Conservation (phyloP, 2,797 vertebrate species). For the Enteromius paludinosus region DNA sequence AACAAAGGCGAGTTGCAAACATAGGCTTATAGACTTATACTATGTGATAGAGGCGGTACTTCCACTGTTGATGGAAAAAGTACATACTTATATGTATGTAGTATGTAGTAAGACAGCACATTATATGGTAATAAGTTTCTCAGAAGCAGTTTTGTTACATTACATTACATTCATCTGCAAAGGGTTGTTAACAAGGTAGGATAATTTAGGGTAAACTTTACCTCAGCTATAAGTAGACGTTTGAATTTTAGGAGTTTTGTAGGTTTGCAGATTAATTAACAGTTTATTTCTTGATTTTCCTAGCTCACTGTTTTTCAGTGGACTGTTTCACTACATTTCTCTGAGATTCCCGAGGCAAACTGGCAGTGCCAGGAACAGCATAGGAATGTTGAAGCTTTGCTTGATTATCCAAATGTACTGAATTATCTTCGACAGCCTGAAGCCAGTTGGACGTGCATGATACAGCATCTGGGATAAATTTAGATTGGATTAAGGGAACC, state of each 20-base stretch:
- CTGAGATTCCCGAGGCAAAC: constrained; percentile 55
- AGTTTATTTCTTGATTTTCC: constrained; percentile 27
- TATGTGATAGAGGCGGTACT: not conserved
- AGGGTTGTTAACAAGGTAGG: not conserved
- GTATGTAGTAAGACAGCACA: not conserved
- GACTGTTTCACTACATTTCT: constrained; percentile 25
- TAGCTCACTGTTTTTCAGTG: constrained; percentile 38
- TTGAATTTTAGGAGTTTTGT: not conserved
- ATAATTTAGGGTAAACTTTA: not conserved
- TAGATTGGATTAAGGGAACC: constrained; percentile 70
- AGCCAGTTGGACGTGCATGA: constrained; percentile 72
- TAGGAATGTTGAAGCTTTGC: constrained; percentile 75
- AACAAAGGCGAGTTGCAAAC: not conserved
- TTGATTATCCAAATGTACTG: constrained; percentile 74
- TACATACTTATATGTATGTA: not conserved
- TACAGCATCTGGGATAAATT: constrained; percentile 73
- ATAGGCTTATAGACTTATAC: not conserved
- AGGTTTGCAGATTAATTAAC: not conserved
- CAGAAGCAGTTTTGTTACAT: not conserved
- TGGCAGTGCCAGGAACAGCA: constrained; percentile 72
- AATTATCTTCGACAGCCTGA: constrained; percentile 77
- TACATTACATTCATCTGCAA: not conserved
- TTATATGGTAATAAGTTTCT: too few relatives aligned
- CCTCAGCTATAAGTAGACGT: not conserved
- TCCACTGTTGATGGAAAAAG: not conserved